Evolutionary conservation across 2,797 vertebrate genomes (phyloP).

Genomic region (Cephalopachus bancanus): DNA sequence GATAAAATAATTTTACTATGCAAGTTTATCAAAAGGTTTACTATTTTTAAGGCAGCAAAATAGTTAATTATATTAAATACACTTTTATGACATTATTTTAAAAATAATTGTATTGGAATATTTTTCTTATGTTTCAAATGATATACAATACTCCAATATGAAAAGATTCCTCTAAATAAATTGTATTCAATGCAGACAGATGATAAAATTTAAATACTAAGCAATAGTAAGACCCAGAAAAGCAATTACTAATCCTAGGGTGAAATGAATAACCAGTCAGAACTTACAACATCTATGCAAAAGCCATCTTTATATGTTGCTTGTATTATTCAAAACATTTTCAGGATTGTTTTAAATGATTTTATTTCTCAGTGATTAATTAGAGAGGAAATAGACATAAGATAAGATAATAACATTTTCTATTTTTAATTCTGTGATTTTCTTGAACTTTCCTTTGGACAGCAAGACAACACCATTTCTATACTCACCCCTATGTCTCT

Average conservation of each 20-base stretch:
- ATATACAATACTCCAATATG: not conserved
- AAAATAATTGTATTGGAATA: not conserved
- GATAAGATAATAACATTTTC: not conserved
- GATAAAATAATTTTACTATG: not conserved
- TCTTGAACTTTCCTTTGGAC: not conserved
- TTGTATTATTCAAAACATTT: not conserved
- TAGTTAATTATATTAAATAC: not conserved
- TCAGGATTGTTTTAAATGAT: not conserved
- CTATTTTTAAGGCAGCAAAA: not conserved
- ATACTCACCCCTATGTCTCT: not conserved
- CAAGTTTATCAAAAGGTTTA: not conserved
- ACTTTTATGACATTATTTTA: not conserved
- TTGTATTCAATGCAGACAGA: not conserved
- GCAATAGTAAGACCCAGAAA: not conserved
- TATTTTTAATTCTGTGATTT: not conserved
- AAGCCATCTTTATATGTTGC: not conserved
- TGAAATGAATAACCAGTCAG: not conserved
- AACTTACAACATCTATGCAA: no score
- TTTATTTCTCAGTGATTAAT: constrained; percentile 3
- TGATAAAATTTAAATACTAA: not conserved
- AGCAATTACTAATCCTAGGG: not conserved
- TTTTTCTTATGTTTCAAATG: not conserved
- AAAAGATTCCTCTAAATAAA: not conserved
- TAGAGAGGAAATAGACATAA: not conserved
- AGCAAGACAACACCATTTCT: not conserved